phyloP scores from a whole-genome alignment of 2,113 vertebrate genomes.

The Crypturellus undulatus region DNA sequence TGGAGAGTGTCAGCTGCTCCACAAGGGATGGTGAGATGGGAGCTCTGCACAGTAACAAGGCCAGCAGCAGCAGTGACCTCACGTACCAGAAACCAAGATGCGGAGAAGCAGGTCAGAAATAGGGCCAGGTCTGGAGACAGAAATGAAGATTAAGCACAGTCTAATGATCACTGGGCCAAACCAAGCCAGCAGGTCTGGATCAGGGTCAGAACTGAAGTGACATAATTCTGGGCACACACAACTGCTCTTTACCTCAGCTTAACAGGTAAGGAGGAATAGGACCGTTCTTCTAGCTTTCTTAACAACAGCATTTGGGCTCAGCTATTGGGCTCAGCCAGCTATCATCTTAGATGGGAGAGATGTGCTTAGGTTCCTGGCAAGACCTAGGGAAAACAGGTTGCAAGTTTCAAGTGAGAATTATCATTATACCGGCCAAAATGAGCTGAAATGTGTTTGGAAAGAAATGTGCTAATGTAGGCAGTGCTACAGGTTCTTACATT shows the following conservation, averaged over 20 bases:
- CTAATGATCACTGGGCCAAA: rapidly evolving
- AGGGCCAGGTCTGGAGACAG: rapidly evolving
- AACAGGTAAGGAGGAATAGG: neutral
- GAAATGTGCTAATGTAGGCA: neutral
- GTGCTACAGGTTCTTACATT: neutral
- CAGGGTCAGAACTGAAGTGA: neutral
- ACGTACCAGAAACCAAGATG: rapidly evolving
- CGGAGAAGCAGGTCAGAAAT: rapidly evolving
- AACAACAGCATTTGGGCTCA: too few relatives aligned
- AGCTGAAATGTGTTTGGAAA: neutral
- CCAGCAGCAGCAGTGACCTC: neutral
- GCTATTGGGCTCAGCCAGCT: rapidly evolving
- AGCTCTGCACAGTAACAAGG: rapidly evolving
- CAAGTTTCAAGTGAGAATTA: neutral
- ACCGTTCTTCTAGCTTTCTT: neutral
- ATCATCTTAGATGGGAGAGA: neutral
- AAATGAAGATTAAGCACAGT: neutral
- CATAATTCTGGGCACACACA: neutral
- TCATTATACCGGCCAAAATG: neutral
- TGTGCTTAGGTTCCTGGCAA: neutral
- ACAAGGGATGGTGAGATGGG: neutral
- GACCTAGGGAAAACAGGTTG: neutral
- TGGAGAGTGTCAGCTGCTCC: rapidly evolving
- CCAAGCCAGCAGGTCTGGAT: rapidly evolving
- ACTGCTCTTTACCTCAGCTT: neutral